Percentiles rank a stretch among this genome's conserved stretches.
phyloP scores from a whole-genome alignment of 2,888 invertebrate species.

The Drosophila seclusa region DNA sequence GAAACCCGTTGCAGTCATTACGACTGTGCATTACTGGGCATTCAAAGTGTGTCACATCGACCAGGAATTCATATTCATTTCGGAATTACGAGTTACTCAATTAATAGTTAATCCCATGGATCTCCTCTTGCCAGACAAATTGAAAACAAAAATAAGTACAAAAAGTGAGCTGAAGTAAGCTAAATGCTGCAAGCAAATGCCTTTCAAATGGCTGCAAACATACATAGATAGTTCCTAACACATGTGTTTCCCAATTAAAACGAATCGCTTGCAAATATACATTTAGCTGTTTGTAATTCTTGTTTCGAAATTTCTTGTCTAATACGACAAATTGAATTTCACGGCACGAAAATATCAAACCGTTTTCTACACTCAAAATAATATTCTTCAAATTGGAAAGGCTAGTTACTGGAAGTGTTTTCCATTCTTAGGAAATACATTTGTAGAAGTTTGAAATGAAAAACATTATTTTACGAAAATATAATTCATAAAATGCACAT shows the following conservation, averaged over 20 bases:
- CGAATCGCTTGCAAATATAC: background rate
- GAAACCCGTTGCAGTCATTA: slow-evolving; percentile 42
- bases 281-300: background rate
- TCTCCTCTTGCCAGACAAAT: background rate
- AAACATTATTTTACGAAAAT: background rate
- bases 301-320: background rate
- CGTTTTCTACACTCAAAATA: background rate
- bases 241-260: background rate
- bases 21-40: background rate
- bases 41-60: slow-evolving; percentile 39
- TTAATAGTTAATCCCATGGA: background rate
- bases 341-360: background rate
- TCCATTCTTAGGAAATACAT: background rate
- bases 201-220: no score
- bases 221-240: background rate
- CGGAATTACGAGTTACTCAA: background rate
- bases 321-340: background rate
- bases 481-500: background rate
- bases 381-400: background rate
- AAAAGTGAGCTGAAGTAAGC: background rate
- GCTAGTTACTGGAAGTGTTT: background rate
- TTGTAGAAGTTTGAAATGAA: background rate
- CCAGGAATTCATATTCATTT: background rate
- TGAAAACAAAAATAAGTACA: background rate
- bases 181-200: background rate